These are phyloP conservation scores for Nesidiocoris tenuis DNA, from an alignment of 2,888 invertebrate genomes.

Conservation along the genomic window DNA sequence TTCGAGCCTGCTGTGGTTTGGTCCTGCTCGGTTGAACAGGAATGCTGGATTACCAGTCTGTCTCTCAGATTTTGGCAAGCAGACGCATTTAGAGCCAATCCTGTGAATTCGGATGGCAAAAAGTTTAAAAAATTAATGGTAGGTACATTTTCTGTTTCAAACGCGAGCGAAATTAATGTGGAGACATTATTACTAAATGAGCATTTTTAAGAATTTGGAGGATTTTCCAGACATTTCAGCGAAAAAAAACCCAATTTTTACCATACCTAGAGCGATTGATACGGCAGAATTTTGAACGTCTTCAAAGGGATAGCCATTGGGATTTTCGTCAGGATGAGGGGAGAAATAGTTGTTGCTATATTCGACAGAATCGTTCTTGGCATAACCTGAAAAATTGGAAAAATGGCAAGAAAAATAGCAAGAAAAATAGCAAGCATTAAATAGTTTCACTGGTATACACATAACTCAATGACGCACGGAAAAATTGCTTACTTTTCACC, in stretches of 20 bases:
- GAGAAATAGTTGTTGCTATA: conserved; percentile 30
- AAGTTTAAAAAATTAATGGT: too few relatives aligned
- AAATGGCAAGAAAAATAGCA: too few relatives aligned
- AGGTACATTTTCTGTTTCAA: too few relatives aligned
- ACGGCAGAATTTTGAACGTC: conserved; percentile 19
- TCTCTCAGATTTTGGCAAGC: neutral
- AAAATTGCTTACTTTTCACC: conserved; percentile 55
- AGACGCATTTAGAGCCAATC: neutral
- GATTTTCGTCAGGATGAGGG: neutral
- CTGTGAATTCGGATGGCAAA: neutral
- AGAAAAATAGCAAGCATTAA: too few relatives aligned
- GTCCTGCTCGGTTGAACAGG: neutral
- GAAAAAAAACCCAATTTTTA: neutral
- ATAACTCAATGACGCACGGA: too few relatives aligned
- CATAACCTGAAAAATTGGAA: conserved; percentile 19
- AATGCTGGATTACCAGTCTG: neutral
- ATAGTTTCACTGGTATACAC: too few relatives aligned
- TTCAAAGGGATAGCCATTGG: conserved; percentile 9
- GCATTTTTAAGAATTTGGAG: neutral
- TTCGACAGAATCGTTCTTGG: neutral
- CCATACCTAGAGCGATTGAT: neutral
- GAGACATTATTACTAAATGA: neutral
- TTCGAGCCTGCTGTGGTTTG: neutral
- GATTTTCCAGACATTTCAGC: too few relatives aligned
- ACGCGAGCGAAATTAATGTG: too few relatives aligned